Base-by-base conservation (phyloP, 2,888 invertebrate genomes). In the Drosophila atripex region DNA sequence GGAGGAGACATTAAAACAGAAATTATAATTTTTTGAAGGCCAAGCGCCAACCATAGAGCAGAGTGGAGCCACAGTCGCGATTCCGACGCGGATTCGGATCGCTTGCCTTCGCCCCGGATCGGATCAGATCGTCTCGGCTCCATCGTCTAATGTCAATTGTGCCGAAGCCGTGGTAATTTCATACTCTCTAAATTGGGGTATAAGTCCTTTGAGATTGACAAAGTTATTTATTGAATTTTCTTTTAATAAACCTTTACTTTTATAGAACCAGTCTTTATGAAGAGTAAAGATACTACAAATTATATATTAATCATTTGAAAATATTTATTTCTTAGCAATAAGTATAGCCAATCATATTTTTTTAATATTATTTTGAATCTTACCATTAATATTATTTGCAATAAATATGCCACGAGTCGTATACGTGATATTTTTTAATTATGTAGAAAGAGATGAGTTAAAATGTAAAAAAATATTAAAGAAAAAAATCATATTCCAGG, bases 21-120 rank as follows among this genome's bases (percentile, higher is more conserved):
- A 82, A 87, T 85, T 85, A 87, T 83, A 85, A 83, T 79, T 74
- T 83, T 78, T 76, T 88, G 88, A 87, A 87, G 87, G 87, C 88
- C 88, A 83, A 55, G 43, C 68, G 30, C 39, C 35, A 45, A 45
- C 7, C 45, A 23, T 23, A n/a, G 58, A 56, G 45, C 58, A n/a
- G 45, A 45, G 54, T 32, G 30, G 23, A 59, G 60, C 46, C 46
- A 38, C 52, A 41, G 0, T 41, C 18, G 21, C 41, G 18, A 41
- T 47, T 51, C 53, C 14, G 32, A 53, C 25, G 43, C 8, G 45
- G 65, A 38, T 52, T 64, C 38, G 64, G 45, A 47, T 39, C 39
- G 60, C 30, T 47, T 57, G 45, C 28, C n/a, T 54, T 32, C 11
- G 43, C 43, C 43, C 25, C 16, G 49, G 43, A 30, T 18, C 49